Conservation (phyloP, 2,888 invertebrate genomes). For the Dastarcus helophoroides region DNA sequence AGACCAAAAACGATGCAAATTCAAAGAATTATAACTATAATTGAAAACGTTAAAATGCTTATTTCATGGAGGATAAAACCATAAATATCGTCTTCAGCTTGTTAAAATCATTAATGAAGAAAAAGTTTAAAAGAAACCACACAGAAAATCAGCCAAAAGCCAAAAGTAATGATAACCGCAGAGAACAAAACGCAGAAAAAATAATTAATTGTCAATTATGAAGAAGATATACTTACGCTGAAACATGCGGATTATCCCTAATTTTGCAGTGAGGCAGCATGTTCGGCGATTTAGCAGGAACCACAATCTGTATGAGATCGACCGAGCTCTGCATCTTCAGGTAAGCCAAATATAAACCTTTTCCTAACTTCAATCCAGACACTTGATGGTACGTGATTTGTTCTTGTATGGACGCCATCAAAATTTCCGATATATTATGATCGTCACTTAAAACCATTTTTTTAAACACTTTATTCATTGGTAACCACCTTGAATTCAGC, state of each 20-base stretch:
- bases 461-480: constrained; percentile 62
- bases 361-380: constrained; percentile 68
- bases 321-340: constrained; percentile 94
- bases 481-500: constrained; percentile 85
- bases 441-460: constrained; percentile 64
- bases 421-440: constrained; percentile 67
- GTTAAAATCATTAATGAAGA: no score
- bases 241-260: constrained; percentile 90
- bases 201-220: constrained; percentile 4
- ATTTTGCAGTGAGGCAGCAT: constrained; percentile 89
- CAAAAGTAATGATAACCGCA: background rate
- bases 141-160: constrained; percentile 1
- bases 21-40: no score
- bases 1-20: no score
- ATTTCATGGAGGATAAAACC: no score
- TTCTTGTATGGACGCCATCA: constrained; percentile 79
- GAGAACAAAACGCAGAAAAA: background rate
- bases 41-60: no score
- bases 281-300: constrained; percentile 85
- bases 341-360: constrained; percentile 91
- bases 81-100: no score
- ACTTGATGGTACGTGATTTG: constrained; percentile 65
- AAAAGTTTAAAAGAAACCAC: constrained; percentile 3
- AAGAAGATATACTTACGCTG: constrained; percentile 55
- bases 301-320: constrained; percentile 86